Evolutionary conservation across 2,888 invertebrate species (phyloP), one percentile per base, ranked within the genome.

Genomic region (Resseliella maxima): DNA sequence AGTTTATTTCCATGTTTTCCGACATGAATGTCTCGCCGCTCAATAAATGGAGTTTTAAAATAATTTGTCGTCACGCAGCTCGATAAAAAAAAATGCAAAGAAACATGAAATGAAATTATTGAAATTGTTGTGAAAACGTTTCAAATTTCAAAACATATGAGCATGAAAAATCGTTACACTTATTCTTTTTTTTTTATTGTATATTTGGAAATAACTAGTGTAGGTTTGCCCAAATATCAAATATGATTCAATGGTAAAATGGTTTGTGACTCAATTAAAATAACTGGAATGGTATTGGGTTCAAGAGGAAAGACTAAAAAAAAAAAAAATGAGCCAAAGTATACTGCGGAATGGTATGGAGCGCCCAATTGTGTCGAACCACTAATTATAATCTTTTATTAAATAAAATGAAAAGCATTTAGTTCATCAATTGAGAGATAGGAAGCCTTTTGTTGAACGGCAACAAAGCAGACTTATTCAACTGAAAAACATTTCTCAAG

Each of bases 381-480:
- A n/a, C 72, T 72, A 72, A 72, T 72, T 72, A 72, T 72, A 72
- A 72, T 15, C 72, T 27, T 72, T 72, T 35, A 72, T 72, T 27
- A 72, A 72, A 72, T 72, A n/a, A 72, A 72, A 72, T 31, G 72
- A 72, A 72, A 72, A 31, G 12, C 72, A 72, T 72, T 72, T 72
- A 72, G 72, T 72, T 72, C 72, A 15, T 72, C 72, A 72, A 72
- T 72, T 72, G 72, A 31, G 72, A 72, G 72, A 72, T 72, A 72
- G 72, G 35, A 72, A 72, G 35, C 72, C 72, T 72, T 72, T 72
- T 35, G 72, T 72, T 72, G 31, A 72, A 15, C 31, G 31, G 24
- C 59, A 72, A 72, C 72, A 31, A 72, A 12, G 31, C 31, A 18
- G 15, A 72, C 12, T 72, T 72, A 72, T 72, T 72, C 72, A 72